Percentiles rank a stretch among this genome's conserved stretches.
Evolutionary conservation across 2,888 invertebrate genomes (phyloP).

Genomic region (Stomorhina lunata): DNA sequence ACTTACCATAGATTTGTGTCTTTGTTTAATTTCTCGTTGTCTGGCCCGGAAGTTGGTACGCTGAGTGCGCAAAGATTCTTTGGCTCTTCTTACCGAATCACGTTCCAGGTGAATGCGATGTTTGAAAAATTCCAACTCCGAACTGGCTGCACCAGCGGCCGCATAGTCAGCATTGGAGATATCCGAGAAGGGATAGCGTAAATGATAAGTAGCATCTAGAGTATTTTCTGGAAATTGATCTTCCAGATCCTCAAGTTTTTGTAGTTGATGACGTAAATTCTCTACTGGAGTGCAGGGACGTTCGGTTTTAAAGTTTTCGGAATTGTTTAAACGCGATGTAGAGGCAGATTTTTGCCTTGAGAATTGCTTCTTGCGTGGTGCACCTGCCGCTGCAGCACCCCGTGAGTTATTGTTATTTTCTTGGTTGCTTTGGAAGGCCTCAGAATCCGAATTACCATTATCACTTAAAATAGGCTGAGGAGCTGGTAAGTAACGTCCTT

Average conservation of each 20-base stretch:
- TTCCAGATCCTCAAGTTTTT: slow-evolving; percentile 90
- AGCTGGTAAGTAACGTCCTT: slow-evolving; percentile 74
- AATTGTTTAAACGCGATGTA: slow-evolving; percentile 84
- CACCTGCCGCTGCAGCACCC: slow-evolving; percentile 31
- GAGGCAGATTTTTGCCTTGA: slow-evolving; percentile 86
- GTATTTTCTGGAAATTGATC: slow-evolving; percentile 89
- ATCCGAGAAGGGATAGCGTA: slow-evolving; percentile 90
- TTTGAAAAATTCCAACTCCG: slow-evolving; percentile 90
- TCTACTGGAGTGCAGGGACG: slow-evolving; percentile 88
- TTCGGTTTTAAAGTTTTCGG: slow-evolving; percentile 71
- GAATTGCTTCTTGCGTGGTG: slow-evolving; percentile 84
- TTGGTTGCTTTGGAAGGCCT: slow-evolving; percentile 78
- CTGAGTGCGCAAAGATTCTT: slow-evolving; percentile 86
- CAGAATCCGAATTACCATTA: slow-evolving; percentile 79
- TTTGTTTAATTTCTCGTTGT: slow-evolving; percentile 82
- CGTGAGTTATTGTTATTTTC: slow-evolving; percentile 80
- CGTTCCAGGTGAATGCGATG: slow-evolving; percentile 90
- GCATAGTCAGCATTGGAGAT: slow-evolving; percentile 79
- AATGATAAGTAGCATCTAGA: slow-evolving; percentile 87
- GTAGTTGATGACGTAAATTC: slow-evolving; percentile 88
- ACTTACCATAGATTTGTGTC: slow-evolving; percentile 74
- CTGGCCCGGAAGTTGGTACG: slow-evolving; percentile 85
- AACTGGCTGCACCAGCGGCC: slow-evolving; percentile 79
- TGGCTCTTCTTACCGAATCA: slow-evolving; percentile 90
- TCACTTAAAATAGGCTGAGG: slow-evolving; percentile 74